Conservation (phyloP, 2,888 invertebrate species). For the Hoplodrina blanda region DNA sequence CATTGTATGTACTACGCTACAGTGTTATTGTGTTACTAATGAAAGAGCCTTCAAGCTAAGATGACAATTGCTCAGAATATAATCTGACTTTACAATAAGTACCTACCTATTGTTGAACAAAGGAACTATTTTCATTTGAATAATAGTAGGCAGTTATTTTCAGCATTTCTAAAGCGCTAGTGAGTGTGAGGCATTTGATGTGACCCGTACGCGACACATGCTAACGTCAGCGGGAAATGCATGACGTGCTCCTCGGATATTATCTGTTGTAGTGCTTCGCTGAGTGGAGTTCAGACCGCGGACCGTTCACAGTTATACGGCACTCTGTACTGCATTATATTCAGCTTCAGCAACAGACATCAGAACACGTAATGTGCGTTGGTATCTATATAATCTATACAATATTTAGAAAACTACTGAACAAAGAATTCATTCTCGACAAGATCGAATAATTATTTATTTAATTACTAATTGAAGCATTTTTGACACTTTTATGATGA, state of each 20-base stretch:
- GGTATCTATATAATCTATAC: neutral
- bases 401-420: no score
- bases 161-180: neutral
- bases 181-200: neutral
- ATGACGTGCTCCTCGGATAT: neutral
- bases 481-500: no score
- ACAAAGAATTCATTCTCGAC: no score
- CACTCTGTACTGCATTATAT: neutral
- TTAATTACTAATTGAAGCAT: no score
- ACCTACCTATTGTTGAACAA: no score
- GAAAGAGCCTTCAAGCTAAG: no score
- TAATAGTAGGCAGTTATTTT: neutral
- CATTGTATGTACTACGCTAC: neutral
- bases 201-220: no score
- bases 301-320: neutral
- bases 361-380: neutral
- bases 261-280: neutral
- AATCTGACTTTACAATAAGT: neutral
- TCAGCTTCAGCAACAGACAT: constrained; percentile 1
- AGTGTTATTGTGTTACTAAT: neutral
- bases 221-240: constrained; percentile 2
- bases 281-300: neutral
- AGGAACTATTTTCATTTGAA: neutral
- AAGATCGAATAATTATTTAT: neutral
- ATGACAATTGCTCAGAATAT: neutral